These are phyloP conservation scores for Drosophila persimilis DNA, from an alignment of 1,140 invertebrate genomes.

Conservation along the genomic window DNA sequence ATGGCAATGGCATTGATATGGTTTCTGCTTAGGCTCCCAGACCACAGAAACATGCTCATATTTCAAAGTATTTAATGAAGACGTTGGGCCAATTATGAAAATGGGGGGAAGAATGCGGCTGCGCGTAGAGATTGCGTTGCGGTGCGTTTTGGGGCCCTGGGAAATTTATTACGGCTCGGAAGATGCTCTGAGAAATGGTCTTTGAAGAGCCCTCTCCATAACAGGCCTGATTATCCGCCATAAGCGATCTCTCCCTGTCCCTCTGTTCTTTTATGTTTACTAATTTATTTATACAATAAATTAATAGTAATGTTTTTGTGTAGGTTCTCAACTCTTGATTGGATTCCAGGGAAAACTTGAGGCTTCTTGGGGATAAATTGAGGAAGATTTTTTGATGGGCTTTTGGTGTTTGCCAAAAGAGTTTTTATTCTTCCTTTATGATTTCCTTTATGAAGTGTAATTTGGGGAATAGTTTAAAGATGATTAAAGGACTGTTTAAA, in stretches of 20 bases:
- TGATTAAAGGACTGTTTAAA: too few relatives aligned
- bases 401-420: too few relatives aligned
- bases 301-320: too few relatives aligned
- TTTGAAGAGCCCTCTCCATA: not conserved
- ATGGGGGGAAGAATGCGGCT: constrained; percentile 5
- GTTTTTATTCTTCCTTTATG: too few relatives aligned
- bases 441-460: too few relatives aligned
- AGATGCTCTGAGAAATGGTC: constrained; percentile 7
- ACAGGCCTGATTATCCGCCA: constrained; percentile 3
- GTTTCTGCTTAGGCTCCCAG: constrained; percentile 21
- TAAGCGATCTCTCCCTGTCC: constrained; percentile 9
- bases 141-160: constrained; percentile 4
- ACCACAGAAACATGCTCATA: constrained; percentile 30
- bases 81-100: constrained; percentile 19
- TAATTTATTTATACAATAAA: constrained; percentile 1
- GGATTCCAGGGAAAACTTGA: too few relatives aligned
- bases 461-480: too few relatives aligned
- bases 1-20: constrained; percentile 53
- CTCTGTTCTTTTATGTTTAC: constrained; percentile 3
- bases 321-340: too few relatives aligned
- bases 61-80: constrained; percentile 57
- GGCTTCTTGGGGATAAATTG: too few relatives aligned
- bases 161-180: not conserved
- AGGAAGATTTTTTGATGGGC: too few relatives aligned
- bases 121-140: not conserved